Evolutionary conservation across 2,888 invertebrate genomes (phyloP).

Genomic region (Litoditis marina): DNA sequence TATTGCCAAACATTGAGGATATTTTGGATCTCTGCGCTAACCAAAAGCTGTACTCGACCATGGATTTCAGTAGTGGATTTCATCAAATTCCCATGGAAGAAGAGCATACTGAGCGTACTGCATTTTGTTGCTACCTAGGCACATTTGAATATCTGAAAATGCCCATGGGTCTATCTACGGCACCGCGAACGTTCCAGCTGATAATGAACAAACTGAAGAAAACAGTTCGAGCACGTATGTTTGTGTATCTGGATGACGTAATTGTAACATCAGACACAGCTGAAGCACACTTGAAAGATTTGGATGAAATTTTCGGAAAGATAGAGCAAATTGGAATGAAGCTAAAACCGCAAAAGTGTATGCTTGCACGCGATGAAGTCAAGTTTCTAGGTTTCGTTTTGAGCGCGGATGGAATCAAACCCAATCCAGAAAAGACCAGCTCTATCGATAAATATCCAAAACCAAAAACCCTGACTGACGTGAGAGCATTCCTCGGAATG

Average conservation of each 20-base stretch:
- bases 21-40: conserved; percentile 2
- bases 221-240: background rate
- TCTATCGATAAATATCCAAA: conserved; percentile 3
- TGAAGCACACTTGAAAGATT: conserved; percentile 9
- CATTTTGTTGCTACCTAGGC: conserved; percentile 13
- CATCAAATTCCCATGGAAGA: conserved; percentile 13
- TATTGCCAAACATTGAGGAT: conserved; percentile 13
- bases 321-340: background rate
- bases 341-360: conserved; percentile 4
- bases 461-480: conserved; percentile 6
- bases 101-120: conserved; percentile 11
- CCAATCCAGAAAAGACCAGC: background rate
- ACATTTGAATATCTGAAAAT: conserved; percentile 4
- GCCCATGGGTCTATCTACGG: conserved; percentile 20
- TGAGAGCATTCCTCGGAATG: conserved; percentile 16
- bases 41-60: conserved; percentile 2
- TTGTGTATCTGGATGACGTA: conserved; percentile 6
- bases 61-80: conserved; percentile 17
- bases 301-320: conserved; percentile 8
- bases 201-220: conserved; percentile 9
- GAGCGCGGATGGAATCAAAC: background rate
- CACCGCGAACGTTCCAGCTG: conserved; percentile 16
- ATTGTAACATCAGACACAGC: background rate
- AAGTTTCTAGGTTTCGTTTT: conserved; percentile 9
- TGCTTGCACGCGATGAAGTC: background rate